Conservation (phyloP, 1,140 invertebrate species). For the Drosophila nasuta region DNA sequence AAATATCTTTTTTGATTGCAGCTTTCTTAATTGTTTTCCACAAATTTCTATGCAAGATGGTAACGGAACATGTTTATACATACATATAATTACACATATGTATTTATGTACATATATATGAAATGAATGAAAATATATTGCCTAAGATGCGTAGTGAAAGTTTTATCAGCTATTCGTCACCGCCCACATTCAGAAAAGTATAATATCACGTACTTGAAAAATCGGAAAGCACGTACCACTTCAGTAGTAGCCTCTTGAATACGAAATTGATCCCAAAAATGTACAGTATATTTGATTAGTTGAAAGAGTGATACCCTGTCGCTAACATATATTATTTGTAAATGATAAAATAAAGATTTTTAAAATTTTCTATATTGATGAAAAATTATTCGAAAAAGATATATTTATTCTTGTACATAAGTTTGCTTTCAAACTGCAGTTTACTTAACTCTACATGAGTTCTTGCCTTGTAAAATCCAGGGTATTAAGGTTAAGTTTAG, state of each 20-base stretch:
- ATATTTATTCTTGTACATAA: too few species aligned
- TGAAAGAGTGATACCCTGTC: background rate
- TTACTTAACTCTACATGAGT: too few species aligned
- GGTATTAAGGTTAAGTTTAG: background rate
- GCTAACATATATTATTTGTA: too few species aligned
- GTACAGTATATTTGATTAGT: slow-evolving; percentile 21
- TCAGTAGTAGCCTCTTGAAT: slow-evolving; percentile 54
- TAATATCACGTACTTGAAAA: slow-evolving; percentile 53
- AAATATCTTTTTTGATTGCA: too few species aligned
- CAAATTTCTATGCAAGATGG: too few species aligned
- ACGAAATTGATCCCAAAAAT: slow-evolving; percentile 48
- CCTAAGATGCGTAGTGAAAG: slow-evolving; percentile 37
- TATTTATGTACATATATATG: background rate
- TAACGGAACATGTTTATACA: too few species aligned
- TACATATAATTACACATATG: background rate
- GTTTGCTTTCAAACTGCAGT: too few species aligned
- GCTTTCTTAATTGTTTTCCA: too few species aligned
- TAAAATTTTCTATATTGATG: too few species aligned
- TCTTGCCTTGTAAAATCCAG: background rate
- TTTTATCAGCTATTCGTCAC: slow-evolving; percentile 9
- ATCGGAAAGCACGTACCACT: slow-evolving; percentile 49
- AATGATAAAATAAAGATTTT: too few species aligned
- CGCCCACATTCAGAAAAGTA: slow-evolving; percentile 22
- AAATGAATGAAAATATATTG: too few species aligned
- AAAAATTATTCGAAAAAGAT: too few species aligned